phyloP scores from a whole-genome alignment of 1,140 invertebrate species.

The Trachymyrmex septentrionalis region DNA sequence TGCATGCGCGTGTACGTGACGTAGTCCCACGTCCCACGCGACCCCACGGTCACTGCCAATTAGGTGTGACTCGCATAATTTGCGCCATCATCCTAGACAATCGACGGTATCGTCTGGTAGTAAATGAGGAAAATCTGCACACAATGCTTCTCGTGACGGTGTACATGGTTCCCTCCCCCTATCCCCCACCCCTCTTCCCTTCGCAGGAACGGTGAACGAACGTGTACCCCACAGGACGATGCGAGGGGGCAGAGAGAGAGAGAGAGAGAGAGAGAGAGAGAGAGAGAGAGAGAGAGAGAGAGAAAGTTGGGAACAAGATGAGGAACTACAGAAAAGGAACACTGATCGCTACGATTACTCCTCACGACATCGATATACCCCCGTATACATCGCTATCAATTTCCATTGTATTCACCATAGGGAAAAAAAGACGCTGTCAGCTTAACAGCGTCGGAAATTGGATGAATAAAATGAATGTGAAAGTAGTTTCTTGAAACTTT shows the following conservation, averaged over 20 bases:
- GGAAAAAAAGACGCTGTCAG: not conserved
- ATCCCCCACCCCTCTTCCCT: not conserved
- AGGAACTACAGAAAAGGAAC: constrained; percentile 20
- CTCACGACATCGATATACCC: not conserved
- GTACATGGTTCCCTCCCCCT: not conserved
- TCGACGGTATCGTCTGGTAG: constrained; percentile 73
- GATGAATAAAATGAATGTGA: constrained; percentile 1
- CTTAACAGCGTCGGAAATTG: not conserved
- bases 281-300: not conserved
- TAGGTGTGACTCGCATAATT: constrained; percentile 78
- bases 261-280: not conserved
- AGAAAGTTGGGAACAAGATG: not conserved
- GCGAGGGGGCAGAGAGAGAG: too few species aligned
- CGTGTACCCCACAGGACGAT: constrained; percentile 38
- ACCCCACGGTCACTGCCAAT: constrained; percentile 80
- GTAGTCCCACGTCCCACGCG: constrained; percentile 63
- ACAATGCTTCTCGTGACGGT: constrained; percentile 71
- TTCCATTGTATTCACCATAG: not conserved
- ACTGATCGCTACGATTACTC: constrained; percentile 30
- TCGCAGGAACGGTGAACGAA: constrained; percentile 21
- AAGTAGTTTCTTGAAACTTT: not conserved
- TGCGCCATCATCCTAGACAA: constrained; percentile 74
- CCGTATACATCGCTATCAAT: constrained; percentile 15
- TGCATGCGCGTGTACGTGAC: constrained; percentile 47
- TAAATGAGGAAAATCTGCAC: constrained; percentile 81